A percentile compares a stretch with the other conserved stretches of the same genome.
phyloP scores from a whole-genome alignment of 2,797 vertebrate species.

The Neomorphus geoffroyi region DNA sequence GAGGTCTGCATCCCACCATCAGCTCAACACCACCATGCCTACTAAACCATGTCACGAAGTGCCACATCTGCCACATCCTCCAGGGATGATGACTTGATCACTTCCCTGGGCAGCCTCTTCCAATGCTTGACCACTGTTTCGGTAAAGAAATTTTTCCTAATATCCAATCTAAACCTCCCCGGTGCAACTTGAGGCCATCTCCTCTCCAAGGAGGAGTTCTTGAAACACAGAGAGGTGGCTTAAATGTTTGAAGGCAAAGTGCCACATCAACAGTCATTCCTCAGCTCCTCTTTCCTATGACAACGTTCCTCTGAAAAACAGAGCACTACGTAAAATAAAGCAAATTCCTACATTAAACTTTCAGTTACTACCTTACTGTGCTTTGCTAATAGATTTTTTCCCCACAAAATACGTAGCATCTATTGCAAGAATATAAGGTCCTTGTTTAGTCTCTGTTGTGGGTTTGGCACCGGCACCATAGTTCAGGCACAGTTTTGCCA shows the following conservation, averaged over 20 bases:
- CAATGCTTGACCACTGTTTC: too few relatives aligned
- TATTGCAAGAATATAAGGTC: neutral
- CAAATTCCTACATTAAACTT: neutral
- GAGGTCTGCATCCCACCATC: neutral
- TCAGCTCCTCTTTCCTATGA: neutral
- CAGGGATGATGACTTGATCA: too few relatives aligned
- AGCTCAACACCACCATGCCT: too few relatives aligned
- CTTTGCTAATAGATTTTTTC: neutral
- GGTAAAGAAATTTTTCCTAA: too few relatives aligned
- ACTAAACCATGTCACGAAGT: too few relatives aligned
- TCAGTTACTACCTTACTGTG: neutral
- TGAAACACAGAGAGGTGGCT: neutral
- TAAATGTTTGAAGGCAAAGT: neutral
- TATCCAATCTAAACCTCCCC: too few relatives aligned
- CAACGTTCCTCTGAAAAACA: neutral
- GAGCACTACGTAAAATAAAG: neutral
- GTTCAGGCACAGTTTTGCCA: neutral
- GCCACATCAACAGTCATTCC: neutral
- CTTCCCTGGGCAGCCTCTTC: too few relatives aligned
- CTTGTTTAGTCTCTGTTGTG: neutral
- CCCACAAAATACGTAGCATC: neutral
- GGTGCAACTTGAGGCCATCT: too few relatives aligned
- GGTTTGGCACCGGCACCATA: neutral
- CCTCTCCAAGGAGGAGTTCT: neutral
- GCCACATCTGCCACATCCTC: too few relatives aligned